Evolutionary conservation across 2,888 invertebrate genomes (phyloP).

Genomic region (Drosophila eohydei): DNA sequence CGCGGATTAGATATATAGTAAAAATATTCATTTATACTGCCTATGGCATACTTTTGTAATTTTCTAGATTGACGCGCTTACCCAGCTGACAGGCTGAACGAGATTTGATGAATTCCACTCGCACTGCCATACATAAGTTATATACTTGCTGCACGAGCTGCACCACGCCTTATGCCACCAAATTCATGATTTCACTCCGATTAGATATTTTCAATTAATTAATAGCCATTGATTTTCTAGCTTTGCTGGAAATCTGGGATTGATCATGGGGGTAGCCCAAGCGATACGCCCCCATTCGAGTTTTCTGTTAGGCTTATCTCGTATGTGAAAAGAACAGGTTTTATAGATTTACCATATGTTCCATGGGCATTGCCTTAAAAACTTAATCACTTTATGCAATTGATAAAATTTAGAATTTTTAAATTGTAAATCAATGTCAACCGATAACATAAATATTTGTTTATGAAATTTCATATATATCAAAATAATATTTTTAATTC

Average conservation of each 20-base stretch:
- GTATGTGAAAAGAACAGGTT: background rate
- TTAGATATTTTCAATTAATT: background rate
- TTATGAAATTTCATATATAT: too few species aligned
- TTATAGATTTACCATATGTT: background rate
- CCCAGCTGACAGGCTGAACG: too few species aligned
- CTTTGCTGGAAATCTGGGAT: background rate
- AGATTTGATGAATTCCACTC: too few species aligned
- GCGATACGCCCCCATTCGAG: background rate
- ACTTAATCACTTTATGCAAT: background rate
- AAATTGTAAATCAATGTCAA: background rate
- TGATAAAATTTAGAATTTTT: background rate
- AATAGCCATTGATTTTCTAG: background rate
- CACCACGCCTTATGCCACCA: background rate
- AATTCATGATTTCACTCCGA: background rate
- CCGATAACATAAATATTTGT: background rate
- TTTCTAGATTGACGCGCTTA: too few species aligned
- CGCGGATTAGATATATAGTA: background rate
- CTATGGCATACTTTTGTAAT: background rate
- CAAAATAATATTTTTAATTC: background rate
- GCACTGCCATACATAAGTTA: too few species aligned
- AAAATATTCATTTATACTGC: background rate
- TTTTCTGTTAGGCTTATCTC: background rate
- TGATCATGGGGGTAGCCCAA: background rate
- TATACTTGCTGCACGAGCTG: background rate
- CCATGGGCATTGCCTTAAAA: background rate